Evolutionary conservation across 2,797 vertebrate genomes (phyloP).

Genomic region (Odontamblyopus rebecca): DNA sequence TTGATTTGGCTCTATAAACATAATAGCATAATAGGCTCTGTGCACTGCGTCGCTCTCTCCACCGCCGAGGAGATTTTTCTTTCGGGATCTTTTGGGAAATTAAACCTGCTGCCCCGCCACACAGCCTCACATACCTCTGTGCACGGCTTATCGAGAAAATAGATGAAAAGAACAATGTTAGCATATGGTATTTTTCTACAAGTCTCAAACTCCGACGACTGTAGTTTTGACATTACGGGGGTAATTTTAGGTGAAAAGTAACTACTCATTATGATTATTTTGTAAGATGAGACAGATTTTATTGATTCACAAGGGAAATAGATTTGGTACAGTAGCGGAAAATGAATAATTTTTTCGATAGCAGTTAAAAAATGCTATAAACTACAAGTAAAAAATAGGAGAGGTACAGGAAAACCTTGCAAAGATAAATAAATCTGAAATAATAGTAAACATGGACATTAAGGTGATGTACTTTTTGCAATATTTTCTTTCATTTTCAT

Average conservation of each 20-base stretch:
- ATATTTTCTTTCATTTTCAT: too few relatives aligned
- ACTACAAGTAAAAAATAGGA: too few relatives aligned
- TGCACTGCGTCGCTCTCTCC: conserved; percentile 42
- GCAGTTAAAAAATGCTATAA: too few relatives aligned
- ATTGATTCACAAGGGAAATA: too few relatives aligned
- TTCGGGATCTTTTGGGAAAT: conserved; percentile 71
- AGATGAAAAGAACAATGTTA: conserved; percentile 17
- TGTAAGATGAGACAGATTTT: not conserved
- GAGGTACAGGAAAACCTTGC: too few relatives aligned
- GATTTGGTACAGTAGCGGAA: too few relatives aligned
- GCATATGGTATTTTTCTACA: conserved; percentile 9
- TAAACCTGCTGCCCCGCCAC: conserved; percentile 52
- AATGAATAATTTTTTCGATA: too few relatives aligned
- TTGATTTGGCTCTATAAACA: conserved; percentile 73
- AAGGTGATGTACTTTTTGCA: too few relatives aligned
- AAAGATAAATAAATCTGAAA: too few relatives aligned
- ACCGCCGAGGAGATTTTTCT: conserved; percentile 66
- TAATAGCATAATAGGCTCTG: conserved; percentile 69
- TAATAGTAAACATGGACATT: too few relatives aligned
- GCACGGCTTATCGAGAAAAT: conserved; percentile 22
- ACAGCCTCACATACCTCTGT: conserved; percentile 18
- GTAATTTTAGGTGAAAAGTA: not conserved
- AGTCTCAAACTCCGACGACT: not conserved
- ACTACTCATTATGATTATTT: not conserved
- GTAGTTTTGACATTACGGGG: not conserved